Evolutionary conservation across 2,113 vertebrate genomes (phyloP), one percentile per base, ranked within the genome.

Genomic region (Onychostoma macrolepis): DNA sequence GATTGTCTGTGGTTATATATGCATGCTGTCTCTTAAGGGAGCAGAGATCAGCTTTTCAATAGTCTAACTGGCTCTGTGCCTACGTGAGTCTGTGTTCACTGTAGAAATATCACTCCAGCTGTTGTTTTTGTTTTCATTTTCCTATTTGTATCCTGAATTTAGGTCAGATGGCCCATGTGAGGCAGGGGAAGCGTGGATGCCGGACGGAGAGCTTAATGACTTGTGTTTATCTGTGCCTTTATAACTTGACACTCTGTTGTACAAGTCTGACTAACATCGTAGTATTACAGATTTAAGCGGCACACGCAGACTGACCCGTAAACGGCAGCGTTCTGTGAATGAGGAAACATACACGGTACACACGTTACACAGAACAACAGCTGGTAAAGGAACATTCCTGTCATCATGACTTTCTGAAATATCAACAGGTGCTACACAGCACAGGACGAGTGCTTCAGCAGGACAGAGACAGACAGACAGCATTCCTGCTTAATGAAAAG

Each of bases 41-140:
- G 58, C 38, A 65, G 15, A 69, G n/a, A 83, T 50, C 41, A 11
- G 63, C 11, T 45, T 69, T 80, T 80, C 33, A 61, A 41, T 38
- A 45, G 58, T 69, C 41, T 63, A 63, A 17, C 36, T 67, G 26
- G 80, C 38, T 48, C 21, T 11, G 4, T 48, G 26, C 80, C 79
- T 4, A 69, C 26, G 41, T 71, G 80, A 48, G 15, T 81, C 28
- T 50, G 63, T 2, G 6, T 33, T 69, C 5, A 24, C 63, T 15
- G 15, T 24, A 50, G n/a, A 48, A 28, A 69, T 24, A 12, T 30
- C 85, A 86, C 90, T 91, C 75, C 88, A 82, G 87, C 85, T 87
- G 63, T 69, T 93, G 87, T 89, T 92, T 92, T 93, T 92, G 89
- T 92, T 93, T 91, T 93, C 91, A 88, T 89, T 90, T 91, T 89